Percentiles rank a stretch among this genome's conserved stretches.
These are phyloP conservation scores for Parnassius smintheus DNA, from an alignment of 2,888 invertebrate species.

Conservation along the genomic window DNA sequence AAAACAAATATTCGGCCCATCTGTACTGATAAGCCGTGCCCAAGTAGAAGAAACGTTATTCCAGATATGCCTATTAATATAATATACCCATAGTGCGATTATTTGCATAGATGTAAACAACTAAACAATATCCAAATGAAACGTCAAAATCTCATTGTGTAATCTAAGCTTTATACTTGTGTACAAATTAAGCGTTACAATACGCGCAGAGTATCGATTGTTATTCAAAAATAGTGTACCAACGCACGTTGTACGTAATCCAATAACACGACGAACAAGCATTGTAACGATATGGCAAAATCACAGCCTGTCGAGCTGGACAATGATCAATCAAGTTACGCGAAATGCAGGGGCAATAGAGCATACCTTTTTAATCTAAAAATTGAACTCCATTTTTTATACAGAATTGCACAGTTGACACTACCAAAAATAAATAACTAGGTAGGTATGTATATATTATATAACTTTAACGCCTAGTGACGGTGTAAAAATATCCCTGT, in stretches of 20 bases:
- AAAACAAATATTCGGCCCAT: too few relatives aligned
- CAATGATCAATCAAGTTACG: conserved; percentile 13
- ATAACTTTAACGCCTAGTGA: neutral
- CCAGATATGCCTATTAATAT: too few relatives aligned
- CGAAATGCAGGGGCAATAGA: conserved; percentile 1
- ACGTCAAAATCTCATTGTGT: neutral
- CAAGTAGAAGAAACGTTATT: too few relatives aligned
- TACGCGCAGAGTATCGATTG: conserved; percentile 3
- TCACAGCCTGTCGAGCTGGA: conserved; percentile 14
- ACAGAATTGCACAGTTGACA: too few relatives aligned
- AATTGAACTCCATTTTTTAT: too few relatives aligned
- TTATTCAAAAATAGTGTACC: conserved; percentile 22
- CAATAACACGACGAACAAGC: conserved; percentile 31
- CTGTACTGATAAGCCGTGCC: too few relatives aligned
- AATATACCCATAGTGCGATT: too few relatives aligned
- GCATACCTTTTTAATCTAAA: too few relatives aligned
- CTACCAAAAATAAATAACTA: too few relatives aligned
- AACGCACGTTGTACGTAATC: conserved; percentile 32
- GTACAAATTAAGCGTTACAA: conserved; percentile 12
- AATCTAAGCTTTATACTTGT: neutral
- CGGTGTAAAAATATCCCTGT: too few relatives aligned
- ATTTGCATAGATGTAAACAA: too few relatives aligned
- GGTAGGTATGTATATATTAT: neutral
- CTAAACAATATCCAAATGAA: too few relatives aligned
- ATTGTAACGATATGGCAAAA: conserved; percentile 24